Base-by-base conservation (phyloP, 2,888 invertebrate genomes). In the Tachina fera region DNA sequence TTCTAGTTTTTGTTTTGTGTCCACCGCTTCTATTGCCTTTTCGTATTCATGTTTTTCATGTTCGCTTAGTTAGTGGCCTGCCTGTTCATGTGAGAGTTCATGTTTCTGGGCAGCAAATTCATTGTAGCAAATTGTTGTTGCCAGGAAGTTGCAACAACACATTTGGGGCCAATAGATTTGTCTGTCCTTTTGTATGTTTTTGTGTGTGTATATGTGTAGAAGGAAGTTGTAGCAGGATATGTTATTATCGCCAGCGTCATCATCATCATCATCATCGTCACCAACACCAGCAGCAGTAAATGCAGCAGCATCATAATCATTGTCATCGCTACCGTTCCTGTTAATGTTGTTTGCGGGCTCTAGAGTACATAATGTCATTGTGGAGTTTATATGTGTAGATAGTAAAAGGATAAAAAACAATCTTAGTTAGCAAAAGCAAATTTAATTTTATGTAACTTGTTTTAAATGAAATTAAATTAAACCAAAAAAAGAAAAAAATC, bases 171-270 rank as follows among this genome's bases (percentile, higher is more conserved):
- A 86, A 75, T 83, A 70, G 65, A 51, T 79, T 47, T 63, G 49
- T 22, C 14, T 65, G 56, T 22, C 1, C 39, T 31, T 9, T 13
- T 72, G 22, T 65, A 39, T 63, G 10, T 67, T 1, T 31, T 1
- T 31, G 1, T 47, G 9, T 53, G 13, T 65, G 45, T 56, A n/a
- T 41, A 1, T 41, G 8, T 70, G 53, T 61, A 41, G n/a, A 61
- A 83, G 86, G 86, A 86, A 83, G 83, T 79, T 83, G 86, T 83
- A 60, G 65, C 49, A 86, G 86, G 86, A 86, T 79, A 83, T 86
- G 86, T 86, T 79, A 79, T 86, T 75, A 83, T 82, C 75, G 67
- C 79, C 82, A 79, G 61, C 51, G 16, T 70, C 80, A 71, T 74
- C 74, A 39, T 65, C 51, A 56, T 47, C 80, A 72, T 10, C 61